phyloP scores from a whole-genome alignment of 30 jellyfish, hydroid and myxozoan species.

The Aurelia coerulea region DNA sequence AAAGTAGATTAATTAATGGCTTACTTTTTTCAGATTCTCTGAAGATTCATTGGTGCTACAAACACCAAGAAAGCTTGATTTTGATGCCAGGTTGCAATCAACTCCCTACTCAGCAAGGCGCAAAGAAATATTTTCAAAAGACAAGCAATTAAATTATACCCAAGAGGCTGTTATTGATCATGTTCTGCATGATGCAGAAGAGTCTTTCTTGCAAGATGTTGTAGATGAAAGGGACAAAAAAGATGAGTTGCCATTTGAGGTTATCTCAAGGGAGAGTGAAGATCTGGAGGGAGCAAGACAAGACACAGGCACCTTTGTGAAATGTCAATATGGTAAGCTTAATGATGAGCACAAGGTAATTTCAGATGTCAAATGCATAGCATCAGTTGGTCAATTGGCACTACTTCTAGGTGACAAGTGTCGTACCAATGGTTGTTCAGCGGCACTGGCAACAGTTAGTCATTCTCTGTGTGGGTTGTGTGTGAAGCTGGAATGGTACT shows the following conservation, averaged over 20 bases:
- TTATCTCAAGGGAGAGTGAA: neutral
- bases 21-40: too few relatives aligned
- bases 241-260: neutral
- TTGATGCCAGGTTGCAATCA: too few relatives aligned
- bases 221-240: neutral
- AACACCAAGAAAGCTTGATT: too few relatives aligned
- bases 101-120: too few relatives aligned
- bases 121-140: too few relatives aligned
- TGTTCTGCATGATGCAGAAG: slow-evolving; percentile 3
- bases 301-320: too few relatives aligned
- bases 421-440: slow-evolving; percentile 11
- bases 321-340: too few relatives aligned
- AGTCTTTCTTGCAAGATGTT: slow-evolving; percentile 6
- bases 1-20: too few relatives aligned
- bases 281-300: neutral
- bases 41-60: too few relatives aligned
- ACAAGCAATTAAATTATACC: too few relatives aligned
- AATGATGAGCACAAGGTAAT: too few relatives aligned
- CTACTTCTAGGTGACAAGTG: slow-evolving; percentile 18
- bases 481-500: slow-evolving; percentile 48
- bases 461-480: neutral
- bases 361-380: too few relatives aligned
- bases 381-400: slow-evolving; percentile 12
- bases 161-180: neutral
- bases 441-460: neutral